phyloP scores from a whole-genome alignment of 92 coral and sea anemone species.

The Ricordea florida region DNA sequence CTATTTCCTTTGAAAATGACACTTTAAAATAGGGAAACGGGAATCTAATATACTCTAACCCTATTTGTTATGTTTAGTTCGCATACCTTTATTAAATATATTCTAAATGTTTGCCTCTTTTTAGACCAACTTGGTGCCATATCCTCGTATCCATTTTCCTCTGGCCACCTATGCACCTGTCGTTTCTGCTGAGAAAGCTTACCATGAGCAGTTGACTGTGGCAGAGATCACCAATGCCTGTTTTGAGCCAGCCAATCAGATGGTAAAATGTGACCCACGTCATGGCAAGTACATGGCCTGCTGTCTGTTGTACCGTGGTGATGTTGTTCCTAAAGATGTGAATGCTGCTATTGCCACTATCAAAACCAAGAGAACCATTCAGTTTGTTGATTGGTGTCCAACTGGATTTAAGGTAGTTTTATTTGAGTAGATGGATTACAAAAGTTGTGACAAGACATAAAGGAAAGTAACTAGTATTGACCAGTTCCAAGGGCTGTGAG shows the following conservation, averaged over 20 bases:
- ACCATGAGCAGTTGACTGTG: slow-evolving; percentile 91
- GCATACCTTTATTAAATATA: no score
- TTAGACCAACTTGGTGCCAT: slow-evolving; percentile 96
- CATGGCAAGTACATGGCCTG: slow-evolving; percentile 96
- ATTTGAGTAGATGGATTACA: no score
- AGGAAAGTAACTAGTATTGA: no score
- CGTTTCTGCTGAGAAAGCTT: slow-evolving; percentile 96
- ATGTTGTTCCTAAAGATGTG: slow-evolving; percentile 91
- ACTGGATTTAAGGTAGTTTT: slow-evolving; percentile 93
- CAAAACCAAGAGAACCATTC: slow-evolving; percentile 93
- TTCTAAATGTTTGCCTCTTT: no score
- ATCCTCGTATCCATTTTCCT: slow-evolving; percentile 92
- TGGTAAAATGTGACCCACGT: slow-evolving; percentile 95
- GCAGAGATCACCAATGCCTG: slow-evolving; percentile 95
- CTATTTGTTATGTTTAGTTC: no score
- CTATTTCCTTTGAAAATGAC: no score
- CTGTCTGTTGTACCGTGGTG: slow-evolving; percentile 95
- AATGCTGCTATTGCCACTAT: slow-evolving; percentile 91
- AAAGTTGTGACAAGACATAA: no score
- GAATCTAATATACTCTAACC: no score
- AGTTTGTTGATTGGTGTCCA: slow-evolving; percentile 93
- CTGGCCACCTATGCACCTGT: slow-evolving; percentile 95
- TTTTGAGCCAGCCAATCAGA: slow-evolving; percentile 91
- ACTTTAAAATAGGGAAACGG: no score
- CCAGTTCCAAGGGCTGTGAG: no score